phyloP scores from a whole-genome alignment of 2,888 invertebrate species.

The Drosophila niveifrons region DNA sequence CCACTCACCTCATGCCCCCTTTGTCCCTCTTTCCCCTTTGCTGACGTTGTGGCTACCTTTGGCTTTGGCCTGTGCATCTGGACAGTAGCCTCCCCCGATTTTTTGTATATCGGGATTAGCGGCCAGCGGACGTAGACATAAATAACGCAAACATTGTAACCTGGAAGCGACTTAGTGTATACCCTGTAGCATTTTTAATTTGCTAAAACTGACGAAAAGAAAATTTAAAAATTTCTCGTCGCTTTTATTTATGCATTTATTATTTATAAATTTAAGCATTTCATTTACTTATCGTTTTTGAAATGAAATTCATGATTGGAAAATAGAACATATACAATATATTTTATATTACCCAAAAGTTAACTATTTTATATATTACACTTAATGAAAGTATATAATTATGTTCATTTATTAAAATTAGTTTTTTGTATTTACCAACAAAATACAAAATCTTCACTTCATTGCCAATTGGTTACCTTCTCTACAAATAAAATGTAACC shows the following conservation, averaged over 20 bases:
- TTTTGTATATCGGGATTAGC: conserved; percentile 34
- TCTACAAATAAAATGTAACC: too few relatives aligned
- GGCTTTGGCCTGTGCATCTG: conserved; percentile 23
- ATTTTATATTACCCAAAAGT: too few relatives aligned
- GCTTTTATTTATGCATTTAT: background rate
- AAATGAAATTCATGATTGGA: background rate
- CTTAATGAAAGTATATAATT: too few relatives aligned
- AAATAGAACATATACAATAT: too few relatives aligned
- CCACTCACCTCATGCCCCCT: background rate
- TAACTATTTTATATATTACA: too few relatives aligned
- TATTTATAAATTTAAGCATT: background rate
- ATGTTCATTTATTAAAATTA: too few relatives aligned
- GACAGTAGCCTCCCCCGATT: conserved; percentile 19
- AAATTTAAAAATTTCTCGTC: background rate
- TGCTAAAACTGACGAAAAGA: background rate
- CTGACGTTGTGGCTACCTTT: conserved; percentile 4
- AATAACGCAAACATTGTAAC: conserved; percentile 21
- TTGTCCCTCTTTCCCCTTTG: background rate
- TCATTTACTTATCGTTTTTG: background rate
- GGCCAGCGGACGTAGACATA: conserved; percentile 27
- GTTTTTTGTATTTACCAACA: too few relatives aligned
- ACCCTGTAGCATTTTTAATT: conserved; percentile 24
- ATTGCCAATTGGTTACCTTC: too few relatives aligned
- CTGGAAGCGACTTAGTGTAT: background rate
- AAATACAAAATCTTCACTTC: too few relatives aligned